Evolutionary conservation across 2,113 vertebrate genomes (phyloP).

Genomic region (Etia nguti): DNA sequence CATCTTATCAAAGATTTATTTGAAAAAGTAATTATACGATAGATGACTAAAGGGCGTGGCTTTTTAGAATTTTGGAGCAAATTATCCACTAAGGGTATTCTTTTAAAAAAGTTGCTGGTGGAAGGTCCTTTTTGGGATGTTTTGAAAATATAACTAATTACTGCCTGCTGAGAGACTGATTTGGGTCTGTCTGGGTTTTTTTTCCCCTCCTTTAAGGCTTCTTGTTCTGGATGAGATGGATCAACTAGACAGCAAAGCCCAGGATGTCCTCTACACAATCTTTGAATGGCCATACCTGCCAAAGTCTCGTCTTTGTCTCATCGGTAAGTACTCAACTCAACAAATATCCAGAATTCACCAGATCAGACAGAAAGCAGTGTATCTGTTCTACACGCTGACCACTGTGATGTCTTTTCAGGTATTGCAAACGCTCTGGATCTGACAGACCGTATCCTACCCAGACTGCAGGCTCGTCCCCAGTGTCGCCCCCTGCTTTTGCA

Average conservation of each 20-base stretch:
- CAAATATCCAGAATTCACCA: background rate
- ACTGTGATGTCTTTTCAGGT: constrained; percentile 60
- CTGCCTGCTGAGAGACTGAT: background rate
- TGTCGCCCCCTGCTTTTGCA: constrained; percentile 82
- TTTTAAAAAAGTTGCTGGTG: background rate
- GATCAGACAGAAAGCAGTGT: background rate
- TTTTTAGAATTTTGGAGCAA: rapidly evolving
- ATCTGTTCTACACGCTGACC: background rate
- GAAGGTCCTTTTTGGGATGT: rapidly evolving
- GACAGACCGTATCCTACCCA: constrained; percentile 86
- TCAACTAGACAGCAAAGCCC: constrained; percentile 90
- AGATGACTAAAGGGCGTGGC: background rate
- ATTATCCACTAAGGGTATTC: rapidly evolving
- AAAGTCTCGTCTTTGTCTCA: constrained; percentile 81
- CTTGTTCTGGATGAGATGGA: constrained; percentile 95
- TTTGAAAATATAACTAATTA: rapidly evolving
- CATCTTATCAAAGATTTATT: background rate
- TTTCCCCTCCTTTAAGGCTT: constrained; percentile 64
- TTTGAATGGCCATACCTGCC: constrained; percentile 89
- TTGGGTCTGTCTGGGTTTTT: background rate
- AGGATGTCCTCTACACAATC: constrained; percentile 93
- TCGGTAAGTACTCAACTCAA: constrained; percentile 73
- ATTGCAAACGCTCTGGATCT: constrained; percentile 93
- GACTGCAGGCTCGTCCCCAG: constrained; percentile 74
- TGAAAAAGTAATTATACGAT: background rate